Evolutionary conservation across 1,140 invertebrate genomes (phyloP), one percentile per base, ranked within the genome.

Genomic region (Drosophila serrata): DNA sequence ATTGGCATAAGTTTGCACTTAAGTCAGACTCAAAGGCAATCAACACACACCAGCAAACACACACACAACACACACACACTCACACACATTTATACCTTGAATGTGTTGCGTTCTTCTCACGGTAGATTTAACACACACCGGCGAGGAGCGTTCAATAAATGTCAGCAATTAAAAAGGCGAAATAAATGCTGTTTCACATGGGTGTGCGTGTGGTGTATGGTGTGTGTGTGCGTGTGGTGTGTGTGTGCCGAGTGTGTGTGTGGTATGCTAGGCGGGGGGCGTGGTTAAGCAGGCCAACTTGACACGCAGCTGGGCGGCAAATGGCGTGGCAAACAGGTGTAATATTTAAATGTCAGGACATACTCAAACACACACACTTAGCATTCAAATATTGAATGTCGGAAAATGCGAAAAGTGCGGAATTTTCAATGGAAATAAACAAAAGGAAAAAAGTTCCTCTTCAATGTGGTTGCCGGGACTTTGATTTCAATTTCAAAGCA

Each of bases 1-100:
- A 87, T 88, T 87, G 84, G 84, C 84, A 88, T 88, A 88, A 90
- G 84, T 90, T 88, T 88, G 85, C 84, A 87, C 82, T 87, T 87
- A 87, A 88, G 80, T 87, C 72, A 88, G 75, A 82, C 62, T 68
- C 76, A 72, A 57, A 74, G 59, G 68, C 29, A 80, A 65, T n/a
- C 65, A 68, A 76, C 55, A 45, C 55, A 48, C 31, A 35, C 13
- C 24, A 19, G 33, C 17, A 42, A 9, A 29, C 53, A 31, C 46
- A 6, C 11, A 43, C 39, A 37, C 45, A 12, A 1, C 33, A 64
- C 43, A 55, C 51, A 15, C 9, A 29, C 17, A 64, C 35, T 40
- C 15, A 27, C 31, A 61, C 22, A 4, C 22, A n/a, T 24, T 1
- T 9, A 48, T 11, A n/a, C 4, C 8, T 5, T n/a, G 15, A 6